Evolutionary conservation across 2,113 vertebrate species (phyloP), one percentile per base, ranked within the genome.

Genomic region (Callipepla squamata): DNA sequence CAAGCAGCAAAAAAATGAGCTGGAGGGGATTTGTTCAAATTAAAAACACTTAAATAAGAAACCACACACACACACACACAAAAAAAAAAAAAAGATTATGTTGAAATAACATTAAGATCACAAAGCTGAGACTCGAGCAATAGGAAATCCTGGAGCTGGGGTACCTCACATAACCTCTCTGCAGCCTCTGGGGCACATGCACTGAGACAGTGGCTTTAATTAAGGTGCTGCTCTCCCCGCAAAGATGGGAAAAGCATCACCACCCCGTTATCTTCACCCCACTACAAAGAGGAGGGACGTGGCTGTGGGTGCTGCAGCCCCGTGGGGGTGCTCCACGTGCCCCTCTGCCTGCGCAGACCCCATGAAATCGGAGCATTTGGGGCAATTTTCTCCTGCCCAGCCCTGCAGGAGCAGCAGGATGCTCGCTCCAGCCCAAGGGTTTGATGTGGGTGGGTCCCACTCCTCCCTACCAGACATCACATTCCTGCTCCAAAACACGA

Each of bases 381-480:
- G 45, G 70, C 67, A 75, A 81, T 65, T 73, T 75, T 28, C 16
- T 84, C 42, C 18, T 80, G 34, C 36, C 65, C 34, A 0, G 19
- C 44, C 15, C 28, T 0, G n/a, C 32, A 3, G 20, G 57, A 42
- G 3, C 28, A 40, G 50, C 13, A 2, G 0, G 11, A 50, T 2
- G 14, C 12, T 7, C 13, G 9, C 14, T 55, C 51, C 26, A 18
- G n/a, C 19, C 7, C 45, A 21, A 79, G 87, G 66, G 58, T 28
- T 94, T 79, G 88, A 91, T 82, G 85, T 48, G 92, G 94, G 90
- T 87, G 90, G 90, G 61, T 80, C 90, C 75, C 72, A 73, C 90
- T 77, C 82, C 67, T 87, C 88, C 88, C 61, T 34, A 23, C 62
- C 90, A 93, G 82, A 55, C 90, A 50, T 10, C 57, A 4, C 73